Percentiles rank a stretch among this genome's conserved stretches.
Evolutionary conservation across 2,113 vertebrate genomes (phyloP).

Genomic region (Castor canadensis): DNA sequence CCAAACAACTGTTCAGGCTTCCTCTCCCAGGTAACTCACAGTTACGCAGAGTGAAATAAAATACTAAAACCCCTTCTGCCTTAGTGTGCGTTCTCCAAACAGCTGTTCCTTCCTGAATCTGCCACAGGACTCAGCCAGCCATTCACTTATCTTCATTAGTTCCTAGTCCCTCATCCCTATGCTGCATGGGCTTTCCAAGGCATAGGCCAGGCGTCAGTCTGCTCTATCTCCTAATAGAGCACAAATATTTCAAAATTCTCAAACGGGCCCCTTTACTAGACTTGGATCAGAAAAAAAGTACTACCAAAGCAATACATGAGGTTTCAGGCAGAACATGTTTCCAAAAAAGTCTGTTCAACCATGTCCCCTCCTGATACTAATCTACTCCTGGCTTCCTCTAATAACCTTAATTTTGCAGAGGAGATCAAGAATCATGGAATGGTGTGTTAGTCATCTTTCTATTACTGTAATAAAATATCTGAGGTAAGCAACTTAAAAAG

Average conservation of each 20-base stretch:
- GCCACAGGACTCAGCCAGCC: not conserved
- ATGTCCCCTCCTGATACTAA: not conserved
- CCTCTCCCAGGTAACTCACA: not conserved
- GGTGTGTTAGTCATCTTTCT: not conserved
- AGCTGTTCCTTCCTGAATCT: not conserved
- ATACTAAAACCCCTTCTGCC: not conserved
- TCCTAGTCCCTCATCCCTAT: not conserved
- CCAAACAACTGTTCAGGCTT: not conserved
- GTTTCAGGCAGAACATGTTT: not conserved
- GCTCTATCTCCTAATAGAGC: not conserved
- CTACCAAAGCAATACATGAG: not conserved
- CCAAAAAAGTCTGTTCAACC: not conserved
- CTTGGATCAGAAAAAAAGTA: not conserved
- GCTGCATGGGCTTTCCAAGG: not conserved
- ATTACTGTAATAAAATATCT: not conserved
- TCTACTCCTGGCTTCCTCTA: not conserved
- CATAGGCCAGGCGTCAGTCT: not conserved
- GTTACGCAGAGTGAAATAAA: not conserved
- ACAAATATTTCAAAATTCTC: not conserved
- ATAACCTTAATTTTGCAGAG: not conserved
- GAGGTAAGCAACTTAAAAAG: not conserved
- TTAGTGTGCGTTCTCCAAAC: not conserved
- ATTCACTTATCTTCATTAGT: not conserved
- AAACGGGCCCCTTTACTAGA: rapidly evolving
- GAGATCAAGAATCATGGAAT: not conserved